Base-by-base conservation (phyloP, 2,113 vertebrate genomes). In the Corapipo altera region DNA sequence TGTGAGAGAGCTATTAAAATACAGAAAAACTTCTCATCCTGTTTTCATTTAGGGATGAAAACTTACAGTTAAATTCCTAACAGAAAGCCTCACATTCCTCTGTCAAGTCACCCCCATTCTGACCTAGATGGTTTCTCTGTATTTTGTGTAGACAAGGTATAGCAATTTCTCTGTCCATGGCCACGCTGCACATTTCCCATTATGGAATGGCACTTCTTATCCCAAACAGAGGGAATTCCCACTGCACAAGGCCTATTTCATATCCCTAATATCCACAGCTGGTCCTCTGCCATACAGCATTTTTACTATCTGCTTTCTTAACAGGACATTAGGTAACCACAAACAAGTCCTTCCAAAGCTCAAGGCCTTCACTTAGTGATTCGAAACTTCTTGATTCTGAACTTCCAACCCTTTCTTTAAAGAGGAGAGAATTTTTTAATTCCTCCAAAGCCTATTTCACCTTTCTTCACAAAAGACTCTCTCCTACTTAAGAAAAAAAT, bases 401-500 rank as follows among this genome's bases (percentile, higher is more conserved):
- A 93, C 67, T 94, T 79, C 51, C 81, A 85, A 72, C 16, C 24
- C n/a, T 77, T 87, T 37, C 41, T 66, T 55, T 23, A 85, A 88
- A 65, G 79, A 66, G 7, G 20, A 37, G 0, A 39, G 37, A 65
- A 9, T 55, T 75, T 89, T 94, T 88, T 37, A 95, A 93, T 94
- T 88, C 35, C 39, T 80, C 77, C 52, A 70, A 94, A 89, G 35
- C 37, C 35, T 59, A 39, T 93, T 95, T 94, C 75, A 83, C 83
- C 48, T 95, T 83, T 24, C 46, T 75, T 93, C 73, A 84, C 91
- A 94, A 93, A 96, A 97, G 35, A 54, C n/a, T 95, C 30, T 92
- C 87, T 80, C 67, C 86, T 70, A 96, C 80, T 96, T 96, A 95
- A 97, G 96, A 79, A 97, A 97, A 98, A 95, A 97, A 90, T 85